Percentiles rank a stretch among this genome's conserved stretches.
Conservation (phyloP, 2,113 vertebrate species). For the Gopherus flavomarginatus region DNA sequence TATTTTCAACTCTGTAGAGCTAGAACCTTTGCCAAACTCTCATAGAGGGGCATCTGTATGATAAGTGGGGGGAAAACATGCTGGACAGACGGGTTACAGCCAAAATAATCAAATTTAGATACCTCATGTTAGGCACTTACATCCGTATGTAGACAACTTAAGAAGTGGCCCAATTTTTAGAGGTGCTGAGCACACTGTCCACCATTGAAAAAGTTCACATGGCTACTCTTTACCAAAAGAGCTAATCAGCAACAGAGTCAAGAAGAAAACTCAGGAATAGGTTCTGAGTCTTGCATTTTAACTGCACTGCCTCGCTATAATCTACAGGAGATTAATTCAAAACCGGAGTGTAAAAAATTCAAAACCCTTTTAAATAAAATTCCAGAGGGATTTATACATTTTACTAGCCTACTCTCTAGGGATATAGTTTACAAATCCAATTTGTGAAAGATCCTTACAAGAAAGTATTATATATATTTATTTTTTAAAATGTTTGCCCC, state of each 20-base stretch:
- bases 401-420: neutral
- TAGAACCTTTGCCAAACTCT: neutral
- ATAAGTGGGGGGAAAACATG: neutral
- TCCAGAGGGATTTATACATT: neutral
- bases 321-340: neutral
- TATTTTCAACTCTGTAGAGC: neutral
- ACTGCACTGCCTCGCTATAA: neutral
- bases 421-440: neutral
- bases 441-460: constrained; percentile 24
- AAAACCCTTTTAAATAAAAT: neutral
- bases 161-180: neutral
- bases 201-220: neutral
- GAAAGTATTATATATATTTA: neutral
- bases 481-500: neutral
- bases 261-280: neutral
- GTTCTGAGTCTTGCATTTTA: neutral
- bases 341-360: neutral
- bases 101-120: neutral
- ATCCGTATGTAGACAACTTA: neutral
- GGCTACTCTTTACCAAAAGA: neutral
- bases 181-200: neutral
- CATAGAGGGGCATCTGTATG: neutral
- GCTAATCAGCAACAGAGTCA: neutral
- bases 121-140: neutral
- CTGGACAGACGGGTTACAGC: neutral